Evolutionary conservation across 2,888 invertebrate species (phyloP).

Genomic region (Anagyrus pseudococci): DNA sequence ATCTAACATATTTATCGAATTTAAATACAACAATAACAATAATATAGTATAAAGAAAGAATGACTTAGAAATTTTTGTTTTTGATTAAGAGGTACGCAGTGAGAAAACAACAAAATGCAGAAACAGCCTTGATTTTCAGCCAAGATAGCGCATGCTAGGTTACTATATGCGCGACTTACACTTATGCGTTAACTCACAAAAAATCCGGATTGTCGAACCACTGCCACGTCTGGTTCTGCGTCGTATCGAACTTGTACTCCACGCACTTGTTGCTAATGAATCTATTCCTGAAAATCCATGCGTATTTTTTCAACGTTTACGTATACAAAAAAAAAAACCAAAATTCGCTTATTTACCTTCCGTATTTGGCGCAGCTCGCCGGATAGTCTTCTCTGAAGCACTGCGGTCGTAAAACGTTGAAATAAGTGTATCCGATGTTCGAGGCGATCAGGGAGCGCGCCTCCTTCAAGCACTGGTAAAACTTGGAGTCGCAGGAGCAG

Average conservation of each 20-base stretch:
- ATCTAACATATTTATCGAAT: too few species aligned
- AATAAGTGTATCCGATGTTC: constrained; percentile 74
- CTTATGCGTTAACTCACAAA: not conserved
- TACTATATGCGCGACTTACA: too few species aligned
- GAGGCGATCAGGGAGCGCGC: constrained; percentile 66
- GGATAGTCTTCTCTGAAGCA: constrained; percentile 67
- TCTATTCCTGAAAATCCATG: constrained; percentile 27
- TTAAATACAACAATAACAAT: constrained; percentile 6
- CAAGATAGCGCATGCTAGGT: too few species aligned
- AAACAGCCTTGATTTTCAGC: too few species aligned
- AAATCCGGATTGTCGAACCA: constrained; percentile 70
- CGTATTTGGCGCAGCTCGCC: constrained; percentile 40
- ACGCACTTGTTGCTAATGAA: constrained; percentile 60
- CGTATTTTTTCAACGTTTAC: too few species aligned
- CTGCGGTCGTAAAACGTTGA: constrained; percentile 75
- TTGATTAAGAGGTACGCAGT: too few species aligned
- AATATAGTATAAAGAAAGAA: too few species aligned
- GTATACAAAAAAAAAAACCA: not conserved
- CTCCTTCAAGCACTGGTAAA: constrained; percentile 71
- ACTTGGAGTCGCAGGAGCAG: constrained; percentile 74
- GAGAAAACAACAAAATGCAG: not conserved
- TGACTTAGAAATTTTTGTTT: too few species aligned
- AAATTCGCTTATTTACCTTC: constrained; percentile 39
- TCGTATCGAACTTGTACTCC: constrained; percentile 65
- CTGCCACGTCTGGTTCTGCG: constrained; percentile 65